phyloP scores from a whole-genome alignment of 2,797 vertebrate species.

The Danio jaintianensis region DNA sequence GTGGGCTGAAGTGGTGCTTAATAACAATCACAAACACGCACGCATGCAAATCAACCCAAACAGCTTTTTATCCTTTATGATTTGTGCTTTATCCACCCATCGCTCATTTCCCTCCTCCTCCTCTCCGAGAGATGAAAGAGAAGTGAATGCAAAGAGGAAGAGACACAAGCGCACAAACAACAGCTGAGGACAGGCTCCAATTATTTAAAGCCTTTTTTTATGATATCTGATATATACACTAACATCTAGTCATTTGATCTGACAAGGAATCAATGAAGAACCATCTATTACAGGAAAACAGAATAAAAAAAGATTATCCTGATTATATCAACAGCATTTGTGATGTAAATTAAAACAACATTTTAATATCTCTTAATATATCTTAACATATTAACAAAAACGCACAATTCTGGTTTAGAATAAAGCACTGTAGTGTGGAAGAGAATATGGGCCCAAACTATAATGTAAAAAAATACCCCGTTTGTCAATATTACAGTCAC shows the following conservation, averaged over 20 bases:
- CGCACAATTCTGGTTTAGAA: too few relatives aligned
- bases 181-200: neutral
- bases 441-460: neutral
- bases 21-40: conserved; percentile 39
- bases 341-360: neutral
- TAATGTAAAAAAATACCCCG: neutral
- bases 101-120: conserved; percentile 11
- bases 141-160: neutral
- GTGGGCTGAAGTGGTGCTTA: conserved; percentile 35
- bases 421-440: too few relatives aligned
- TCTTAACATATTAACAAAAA: too few relatives aligned
- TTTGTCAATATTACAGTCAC: neutral
- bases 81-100: neutral
- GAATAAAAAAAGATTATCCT: too few relatives aligned
- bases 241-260: neutral
- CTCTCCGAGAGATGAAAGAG: conserved; percentile 23
- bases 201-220: neutral
- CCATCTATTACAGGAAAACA: too few relatives aligned
- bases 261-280: neutral
- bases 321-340: neutral
- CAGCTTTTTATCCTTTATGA: conserved; percentile 7
- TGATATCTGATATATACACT: neutral
- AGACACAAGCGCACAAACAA: neutral
- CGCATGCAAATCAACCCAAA: conserved; percentile 35
- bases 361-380: too few relatives aligned